Evolutionary conservation across 2,888 invertebrate genomes (phyloP), one percentile per base, ranked within the genome.

Genomic region (Fabriciana adippe): DNA sequence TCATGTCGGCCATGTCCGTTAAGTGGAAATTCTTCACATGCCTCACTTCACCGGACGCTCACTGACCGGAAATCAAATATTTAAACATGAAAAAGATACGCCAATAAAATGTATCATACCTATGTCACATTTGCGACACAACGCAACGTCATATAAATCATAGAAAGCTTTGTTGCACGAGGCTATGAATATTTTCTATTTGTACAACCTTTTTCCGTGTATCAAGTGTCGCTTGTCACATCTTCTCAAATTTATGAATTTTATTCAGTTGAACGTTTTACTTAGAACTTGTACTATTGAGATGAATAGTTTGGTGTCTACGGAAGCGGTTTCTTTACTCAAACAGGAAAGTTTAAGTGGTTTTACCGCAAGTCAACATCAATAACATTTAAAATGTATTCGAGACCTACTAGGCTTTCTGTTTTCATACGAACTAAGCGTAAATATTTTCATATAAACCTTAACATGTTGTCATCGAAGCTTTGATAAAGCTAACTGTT

Each of bases 11-110:
- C 76, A 78, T 78, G 79, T 80, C 78, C 74, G 79, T 79, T 81
- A 82, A 87, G 86, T 83, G 81, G 81, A 87, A 88, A 89, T 88
- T 84, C 87, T 82, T 80, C 66, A 66, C 80, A 78, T 77, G 78
- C 76, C 78, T 78, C 77, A 79, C 76, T 81, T 76, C 78, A 78
- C 78, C 76, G 79, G 77, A 75, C 79, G 78, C 73, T 81, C 79
- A 76, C 80, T 81, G 84, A 81, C 82, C 83, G 77, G 73, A 77
- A 78, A 81, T 75, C 79, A 81, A 78, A 79, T 79, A 77, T 79
- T 82, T 79, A 77, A 76, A 79, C 79, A 78, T 79, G 79, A 80
- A 79, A 80, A 82, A 82, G 82, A 81, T 81, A 80, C 74, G 73
- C 78, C 81, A 80, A 83, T 41, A 81, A 84, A 84, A 79, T 77